A percentile compares a stretch with the other conserved stretches of the same genome.
These are phyloP conservation scores for Drosophila willistoni DNA, from an alignment of 1,140 invertebrate species.

Conservation along the genomic window DNA sequence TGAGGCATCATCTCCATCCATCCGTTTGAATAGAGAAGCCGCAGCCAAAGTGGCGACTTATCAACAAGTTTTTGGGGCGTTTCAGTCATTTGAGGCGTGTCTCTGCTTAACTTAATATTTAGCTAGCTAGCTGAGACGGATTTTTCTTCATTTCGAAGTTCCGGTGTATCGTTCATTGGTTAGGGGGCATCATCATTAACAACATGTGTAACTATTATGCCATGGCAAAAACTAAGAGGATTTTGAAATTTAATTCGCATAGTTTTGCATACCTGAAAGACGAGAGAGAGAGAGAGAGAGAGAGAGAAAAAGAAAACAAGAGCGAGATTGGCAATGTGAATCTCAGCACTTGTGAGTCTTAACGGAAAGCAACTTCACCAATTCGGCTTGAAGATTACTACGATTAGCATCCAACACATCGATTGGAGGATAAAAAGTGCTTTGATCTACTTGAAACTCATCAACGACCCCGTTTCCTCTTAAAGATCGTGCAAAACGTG, in stretches of 20 bases:
- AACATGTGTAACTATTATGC: slow-evolving; percentile 32
- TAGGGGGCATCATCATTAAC: slow-evolving; percentile 51
- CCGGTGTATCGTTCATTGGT: slow-evolving; percentile 55
- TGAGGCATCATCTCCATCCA: neutral
- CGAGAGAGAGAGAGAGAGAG: neutral
- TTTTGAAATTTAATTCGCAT: slow-evolving; percentile 40
- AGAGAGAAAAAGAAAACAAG: neutral
- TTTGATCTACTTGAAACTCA: neutral
- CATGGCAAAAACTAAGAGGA: slow-evolving; percentile 58
- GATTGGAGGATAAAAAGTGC: too few relatives aligned
- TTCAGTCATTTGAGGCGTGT: neutral
- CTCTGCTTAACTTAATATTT: neutral
- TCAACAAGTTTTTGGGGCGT: neutral
- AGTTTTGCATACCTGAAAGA: slow-evolving; percentile 23
- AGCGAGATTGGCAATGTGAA: neutral
- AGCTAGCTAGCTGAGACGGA: neutral
- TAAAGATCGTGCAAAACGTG: slow-evolving; percentile 19
- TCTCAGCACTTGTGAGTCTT: neutral
- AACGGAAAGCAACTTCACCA: too few relatives aligned
- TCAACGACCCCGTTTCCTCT: slow-evolving; percentile 1
- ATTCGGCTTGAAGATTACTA: too few relatives aligned
- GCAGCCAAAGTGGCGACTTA: slow-evolving; percentile 8
- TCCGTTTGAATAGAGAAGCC: neutral
- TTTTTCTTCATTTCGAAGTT: neutral
- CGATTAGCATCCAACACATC: neutral